Percentiles rank a stretch among this genome's conserved stretches.
These are phyloP conservation scores for Auanema sp. DNA, from an alignment of 2,888 invertebrate genomes.

Conservation along the genomic window DNA sequence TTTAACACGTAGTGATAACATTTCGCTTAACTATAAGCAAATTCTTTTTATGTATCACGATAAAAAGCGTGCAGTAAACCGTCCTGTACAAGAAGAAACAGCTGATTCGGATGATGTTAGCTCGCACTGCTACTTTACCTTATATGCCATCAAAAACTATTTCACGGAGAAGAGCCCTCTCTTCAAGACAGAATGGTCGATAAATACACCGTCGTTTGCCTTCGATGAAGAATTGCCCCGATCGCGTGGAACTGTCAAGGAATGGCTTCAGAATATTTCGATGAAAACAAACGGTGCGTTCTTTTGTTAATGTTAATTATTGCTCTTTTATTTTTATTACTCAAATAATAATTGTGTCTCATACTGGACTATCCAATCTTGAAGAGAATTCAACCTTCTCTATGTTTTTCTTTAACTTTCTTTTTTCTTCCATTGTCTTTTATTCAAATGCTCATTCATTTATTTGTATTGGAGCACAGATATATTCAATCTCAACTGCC, in stretches of 20 bases:
- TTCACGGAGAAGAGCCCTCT: slow-evolving; percentile 50
- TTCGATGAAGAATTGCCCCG: slow-evolving; percentile 58
- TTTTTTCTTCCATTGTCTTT: background rate
- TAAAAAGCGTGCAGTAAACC: slow-evolving; percentile 58
- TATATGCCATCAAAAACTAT: slow-evolving; percentile 62
- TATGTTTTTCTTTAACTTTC: no score
- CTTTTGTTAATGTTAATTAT: background rate
- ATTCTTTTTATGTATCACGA: slow-evolving; percentile 62
- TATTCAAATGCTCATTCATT: background rate
- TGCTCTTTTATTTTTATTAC: background rate
- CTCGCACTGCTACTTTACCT: slow-evolving; percentile 58
- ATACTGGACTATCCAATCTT: background rate
- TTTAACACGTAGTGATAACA: slow-evolving; percentile 10
- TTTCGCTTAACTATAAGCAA: slow-evolving; percentile 35
- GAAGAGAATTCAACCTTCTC: background rate
- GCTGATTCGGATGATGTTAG: slow-evolving; percentile 42
- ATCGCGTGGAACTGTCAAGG: slow-evolving; percentile 39
- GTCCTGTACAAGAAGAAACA: slow-evolving; percentile 35
- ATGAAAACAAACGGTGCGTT: slow-evolving; percentile 54
- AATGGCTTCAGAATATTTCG: slow-evolving; percentile 56
- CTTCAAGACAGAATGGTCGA: slow-evolving; percentile 55
- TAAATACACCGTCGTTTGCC: slow-evolving; percentile 51
- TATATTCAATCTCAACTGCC: background rate
- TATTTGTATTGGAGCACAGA: background rate
- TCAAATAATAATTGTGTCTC: background rate